Conservation (phyloP, 2,113 vertebrate species). For the Erpornis zantholeuca region DNA sequence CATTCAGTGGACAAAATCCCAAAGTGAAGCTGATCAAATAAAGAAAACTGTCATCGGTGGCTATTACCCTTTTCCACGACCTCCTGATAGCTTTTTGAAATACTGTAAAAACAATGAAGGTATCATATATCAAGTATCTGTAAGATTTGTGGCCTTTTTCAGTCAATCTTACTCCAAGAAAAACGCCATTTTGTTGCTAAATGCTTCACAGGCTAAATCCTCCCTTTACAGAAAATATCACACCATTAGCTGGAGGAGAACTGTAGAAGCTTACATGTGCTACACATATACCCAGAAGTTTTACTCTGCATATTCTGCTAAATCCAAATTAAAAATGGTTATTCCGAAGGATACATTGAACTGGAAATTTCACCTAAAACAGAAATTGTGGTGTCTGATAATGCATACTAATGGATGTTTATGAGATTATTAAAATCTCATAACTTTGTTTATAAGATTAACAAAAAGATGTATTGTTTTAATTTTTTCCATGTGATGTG, state of each 20-base stretch:
- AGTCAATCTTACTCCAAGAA: background rate
- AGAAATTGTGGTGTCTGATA: background rate
- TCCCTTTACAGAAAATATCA: background rate
- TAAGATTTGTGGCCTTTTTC: background rate
- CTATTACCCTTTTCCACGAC: slow-evolving; percentile 82
- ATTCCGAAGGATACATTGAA: background rate
- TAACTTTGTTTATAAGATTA: no score
- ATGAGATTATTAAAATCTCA: no score
- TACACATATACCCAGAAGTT: background rate
- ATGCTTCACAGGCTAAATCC: background rate
- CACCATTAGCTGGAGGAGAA: background rate
- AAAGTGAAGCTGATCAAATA: slow-evolving; percentile 72
- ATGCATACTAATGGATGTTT: background rate
- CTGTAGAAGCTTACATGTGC: background rate
- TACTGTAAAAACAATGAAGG: slow-evolving; percentile 73
- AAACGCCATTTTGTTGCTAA: background rate
- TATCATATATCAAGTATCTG: slow-evolving; percentile 2
- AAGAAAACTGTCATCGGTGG: slow-evolving; percentile 83
- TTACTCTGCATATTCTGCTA: background rate
- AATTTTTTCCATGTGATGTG: background rate
- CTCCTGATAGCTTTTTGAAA: slow-evolving; percentile 75
- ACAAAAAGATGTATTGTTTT: background rate
- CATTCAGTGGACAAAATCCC: slow-evolving; percentile 84
- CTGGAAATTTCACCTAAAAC: background rate
- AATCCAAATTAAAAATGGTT: background rate